Evolutionary conservation across 1,140 invertebrate species (phyloP).

Genomic region (Magallana gigas): DNA sequence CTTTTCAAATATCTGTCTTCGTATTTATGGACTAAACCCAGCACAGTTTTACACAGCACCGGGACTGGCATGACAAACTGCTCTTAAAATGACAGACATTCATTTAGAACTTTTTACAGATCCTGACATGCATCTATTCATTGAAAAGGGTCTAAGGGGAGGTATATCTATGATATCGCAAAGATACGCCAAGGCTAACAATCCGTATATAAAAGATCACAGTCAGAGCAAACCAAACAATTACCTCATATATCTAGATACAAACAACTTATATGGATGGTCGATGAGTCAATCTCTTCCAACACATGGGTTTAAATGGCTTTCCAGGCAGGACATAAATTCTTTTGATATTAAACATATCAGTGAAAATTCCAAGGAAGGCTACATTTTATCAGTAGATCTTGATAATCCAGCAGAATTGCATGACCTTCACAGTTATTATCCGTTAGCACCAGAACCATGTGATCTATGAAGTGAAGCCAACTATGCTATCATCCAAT

Average conservation of each 20-base stretch:
- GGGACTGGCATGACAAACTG: slow-evolving; percentile 42
- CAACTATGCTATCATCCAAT: slow-evolving; percentile 42
- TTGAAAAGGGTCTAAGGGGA: slow-evolving; percentile 39
- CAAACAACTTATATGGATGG: slow-evolving; percentile 42
- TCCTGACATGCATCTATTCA: slow-evolving; percentile 49
- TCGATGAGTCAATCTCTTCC: slow-evolving; percentile 35
- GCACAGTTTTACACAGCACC: slow-evolving; percentile 39
- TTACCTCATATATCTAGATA: slow-evolving; percentile 39
- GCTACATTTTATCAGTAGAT: slow-evolving; percentile 38
- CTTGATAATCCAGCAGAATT: slow-evolving; percentile 44
- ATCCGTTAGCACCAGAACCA: slow-evolving; percentile 42
- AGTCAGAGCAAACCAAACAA: not conserved
- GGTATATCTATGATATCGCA: slow-evolving; percentile 43
- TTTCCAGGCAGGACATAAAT: not conserved
- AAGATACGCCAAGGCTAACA: slow-evolving; percentile 31
- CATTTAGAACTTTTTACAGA: slow-evolving; percentile 42
- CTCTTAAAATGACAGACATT: slow-evolving; percentile 39
- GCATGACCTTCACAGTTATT: slow-evolving; percentile 46
- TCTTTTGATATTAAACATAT: not conserved
- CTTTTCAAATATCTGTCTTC: slow-evolving; percentile 21
- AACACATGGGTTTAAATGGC: slow-evolving; percentile 34
- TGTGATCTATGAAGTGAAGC: not conserved
- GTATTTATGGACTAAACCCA: slow-evolving; percentile 11
- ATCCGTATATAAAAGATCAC: slow-evolving; percentile 35
- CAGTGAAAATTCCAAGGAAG: not conserved